Percentiles rank a stretch among this genome's conserved stretches.
These are phyloP conservation scores for Ceyx margarethae DNA, from an alignment of 2,113 vertebrate genomes.

Conservation along the genomic window DNA sequence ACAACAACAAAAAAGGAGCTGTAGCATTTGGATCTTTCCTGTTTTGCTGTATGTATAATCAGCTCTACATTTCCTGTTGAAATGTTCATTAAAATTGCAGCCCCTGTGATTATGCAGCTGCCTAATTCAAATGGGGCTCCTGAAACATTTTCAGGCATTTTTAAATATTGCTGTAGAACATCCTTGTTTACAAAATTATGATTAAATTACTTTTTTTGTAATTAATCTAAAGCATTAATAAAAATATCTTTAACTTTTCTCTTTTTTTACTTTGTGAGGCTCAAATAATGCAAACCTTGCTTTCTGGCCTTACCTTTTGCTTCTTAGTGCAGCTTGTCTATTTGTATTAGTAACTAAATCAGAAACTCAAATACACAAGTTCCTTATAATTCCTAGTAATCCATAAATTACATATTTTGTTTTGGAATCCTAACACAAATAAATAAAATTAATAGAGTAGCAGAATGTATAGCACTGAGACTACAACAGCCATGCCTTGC, in stretches of 20 bases:
- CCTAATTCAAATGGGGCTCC: conserved; percentile 67
- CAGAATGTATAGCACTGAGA: background rate
- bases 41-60: conserved; percentile 63
- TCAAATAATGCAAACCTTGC: background rate
- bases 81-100: conserved; percentile 72
- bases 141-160: conserved; percentile 66
- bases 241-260: conserved; percentile 16
- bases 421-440: background rate
- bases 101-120: conserved; percentile 71
- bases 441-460: background rate
- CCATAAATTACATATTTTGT: conserved; percentile 1
- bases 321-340: background rate
- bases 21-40: conserved; percentile 46
- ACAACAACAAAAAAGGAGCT: background rate
- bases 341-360: conserved; percentile 17
- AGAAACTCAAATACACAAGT: conserved; percentile 1
- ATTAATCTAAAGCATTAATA: conserved; percentile 51
- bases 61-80: conserved; percentile 63
- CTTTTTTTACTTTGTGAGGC: background rate
- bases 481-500: background rate
- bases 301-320: conserved; percentile 23
- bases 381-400: background rate
- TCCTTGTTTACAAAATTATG: conserved; percentile 67
- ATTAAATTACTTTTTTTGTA: conserved; percentile 55
- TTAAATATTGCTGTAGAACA: conserved; percentile 64